phyloP scores from a whole-genome alignment of 1,140 invertebrate genomes.

The Dinoponera quadriceps region DNA sequence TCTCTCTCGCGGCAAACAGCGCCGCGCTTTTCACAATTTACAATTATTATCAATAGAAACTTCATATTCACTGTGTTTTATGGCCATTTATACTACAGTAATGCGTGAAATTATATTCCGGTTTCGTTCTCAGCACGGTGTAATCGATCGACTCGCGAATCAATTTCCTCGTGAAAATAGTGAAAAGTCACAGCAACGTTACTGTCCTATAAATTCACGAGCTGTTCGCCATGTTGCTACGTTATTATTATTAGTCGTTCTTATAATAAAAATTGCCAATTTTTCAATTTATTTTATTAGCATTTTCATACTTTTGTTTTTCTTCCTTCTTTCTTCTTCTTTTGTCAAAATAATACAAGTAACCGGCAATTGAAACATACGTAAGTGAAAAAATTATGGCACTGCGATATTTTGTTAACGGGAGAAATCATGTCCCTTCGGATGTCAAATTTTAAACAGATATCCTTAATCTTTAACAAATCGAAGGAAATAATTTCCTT shows the following conservation, averaged over 20 bases:
- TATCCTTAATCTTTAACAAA: slow-evolving; percentile 2
- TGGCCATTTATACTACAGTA: slow-evolving; percentile 67
- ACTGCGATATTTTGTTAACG: slow-evolving; percentile 71
- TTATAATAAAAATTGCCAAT: slow-evolving; percentile 16
- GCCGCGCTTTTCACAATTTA: slow-evolving; percentile 36
- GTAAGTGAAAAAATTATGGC: slow-evolving; percentile 70
- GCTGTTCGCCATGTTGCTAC: slow-evolving; percentile 40
- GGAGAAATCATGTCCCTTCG: slow-evolving; percentile 44
- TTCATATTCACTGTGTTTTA: slow-evolving; percentile 40
- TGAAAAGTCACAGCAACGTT: slow-evolving; percentile 35
- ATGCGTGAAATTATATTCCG: slow-evolving; percentile 51
- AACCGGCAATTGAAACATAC: slow-evolving; percentile 59
- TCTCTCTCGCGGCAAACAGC: slow-evolving; percentile 39
- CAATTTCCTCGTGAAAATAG: slow-evolving; percentile 46
- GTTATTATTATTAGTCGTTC: slow-evolving; percentile 30
- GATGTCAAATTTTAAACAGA: slow-evolving; percentile 19
- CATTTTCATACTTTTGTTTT: slow-evolving; percentile 36
- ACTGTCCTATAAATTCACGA: slow-evolving; percentile 32
- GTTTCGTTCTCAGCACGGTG: slow-evolving; percentile 15
- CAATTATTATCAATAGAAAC: slow-evolving; percentile 53
- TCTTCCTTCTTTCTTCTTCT: slow-evolving; percentile 12
- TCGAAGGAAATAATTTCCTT: slow-evolving; percentile 6
- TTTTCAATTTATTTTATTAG: slow-evolving; percentile 45
- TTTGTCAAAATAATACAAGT: slow-evolving; percentile 69
- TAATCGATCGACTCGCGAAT: slow-evolving; percentile 13